Percentiles rank a stretch among this genome's conserved stretches.
These are phyloP conservation scores for Pectinophora gossypiella DNA, from an alignment of 1,140 invertebrate species.

Conservation along the genomic window DNA sequence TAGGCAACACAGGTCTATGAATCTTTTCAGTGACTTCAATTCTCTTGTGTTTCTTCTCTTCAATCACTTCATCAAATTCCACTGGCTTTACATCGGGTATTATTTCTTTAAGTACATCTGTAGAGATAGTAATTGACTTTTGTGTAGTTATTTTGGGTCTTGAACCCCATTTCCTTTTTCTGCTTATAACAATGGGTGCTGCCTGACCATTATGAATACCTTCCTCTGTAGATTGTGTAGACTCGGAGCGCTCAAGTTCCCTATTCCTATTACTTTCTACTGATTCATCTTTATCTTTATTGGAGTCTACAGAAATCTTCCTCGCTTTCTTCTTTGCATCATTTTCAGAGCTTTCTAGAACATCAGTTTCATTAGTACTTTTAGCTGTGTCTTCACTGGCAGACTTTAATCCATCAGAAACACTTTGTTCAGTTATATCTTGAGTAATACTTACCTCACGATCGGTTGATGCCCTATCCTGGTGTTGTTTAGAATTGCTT, in stretches of 20 bases:
- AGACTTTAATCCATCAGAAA: slow-evolving; percentile 38
- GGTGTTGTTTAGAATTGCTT: slow-evolving; percentile 15
- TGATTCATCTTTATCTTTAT: slow-evolving; percentile 11
- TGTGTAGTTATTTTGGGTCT: slow-evolving; percentile 61
- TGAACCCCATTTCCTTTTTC: slow-evolving; percentile 69
- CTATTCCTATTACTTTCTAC: slow-evolving; percentile 12
- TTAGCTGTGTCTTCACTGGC: slow-evolving; percentile 33
- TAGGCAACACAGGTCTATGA: slow-evolving; percentile 59
- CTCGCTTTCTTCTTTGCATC: slow-evolving; percentile 25
- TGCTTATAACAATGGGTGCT: slow-evolving; percentile 34
- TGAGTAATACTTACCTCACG: slow-evolving; percentile 62
- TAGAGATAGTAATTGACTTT: slow-evolving; percentile 76
- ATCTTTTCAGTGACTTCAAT: slow-evolving; percentile 46
- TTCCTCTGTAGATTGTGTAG: slow-evolving; percentile 21
- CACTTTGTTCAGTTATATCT: slow-evolving; percentile 36
- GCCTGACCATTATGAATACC: slow-evolving; percentile 41
- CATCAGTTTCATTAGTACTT: slow-evolving; percentile 59
- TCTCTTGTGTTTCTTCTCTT: slow-evolving; percentile 65
- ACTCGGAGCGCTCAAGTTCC: slow-evolving; percentile 23
- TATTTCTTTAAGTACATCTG: slow-evolving; percentile 77
- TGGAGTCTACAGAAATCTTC: slow-evolving; percentile 16
- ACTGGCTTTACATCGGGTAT: slow-evolving; percentile 76
- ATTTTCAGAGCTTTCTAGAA: slow-evolving; percentile 50
- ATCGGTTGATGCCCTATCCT: slow-evolving; percentile 17
- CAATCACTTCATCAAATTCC: slow-evolving; percentile 72